Base-by-base conservation (phyloP, 2,797 vertebrate species). In the Rhinella marina region DNA sequence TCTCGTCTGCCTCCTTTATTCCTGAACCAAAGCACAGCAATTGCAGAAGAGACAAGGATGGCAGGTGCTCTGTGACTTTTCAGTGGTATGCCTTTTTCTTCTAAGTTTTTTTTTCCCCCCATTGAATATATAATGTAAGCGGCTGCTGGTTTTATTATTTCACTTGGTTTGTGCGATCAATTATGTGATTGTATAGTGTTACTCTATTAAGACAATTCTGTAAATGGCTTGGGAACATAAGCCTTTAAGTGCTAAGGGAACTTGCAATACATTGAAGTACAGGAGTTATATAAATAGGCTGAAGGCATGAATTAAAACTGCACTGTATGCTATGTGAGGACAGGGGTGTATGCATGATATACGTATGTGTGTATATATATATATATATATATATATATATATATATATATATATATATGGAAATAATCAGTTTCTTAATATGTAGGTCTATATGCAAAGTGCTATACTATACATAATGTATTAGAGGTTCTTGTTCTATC, bases 141-240 rank as follows among this genome's bases (percentile, higher is more conserved):
- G 29, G 75, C 72, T 83, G 86, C 76, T 83, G 64, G 32, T 80
- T 73, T 80, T 82, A 83, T 84, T 48, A 64, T 78, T 76, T 29
- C 54, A 62, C 27, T 86, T 87, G 56, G 73, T 66, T 82, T 62
- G 32, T 80, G 66, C 19, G 1, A 83, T 86, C 70, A 82, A 70
- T 89, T 50, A 83, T 86, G 54, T 86, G 66, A 83, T 82, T 62
- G 80, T 72, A 89, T 86, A 72, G 61, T 83, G 73, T 83, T 86
- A 83, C 88, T 89, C 70, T 82, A 78, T 89, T 82, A 89, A 86
- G 73, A 89, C 84, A 78, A 79, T 89, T 86, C 52, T 86, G 27
- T n/a, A 86, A 79, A 89, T 89, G 62, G 29, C 62, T 78, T 61
- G 61, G 84, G 85, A 89, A 82, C 23, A 68, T 78, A 70, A 86